Base-by-base conservation (phyloP, 2,113 vertebrate genomes). In the Hippocampus zosterae region DNA sequence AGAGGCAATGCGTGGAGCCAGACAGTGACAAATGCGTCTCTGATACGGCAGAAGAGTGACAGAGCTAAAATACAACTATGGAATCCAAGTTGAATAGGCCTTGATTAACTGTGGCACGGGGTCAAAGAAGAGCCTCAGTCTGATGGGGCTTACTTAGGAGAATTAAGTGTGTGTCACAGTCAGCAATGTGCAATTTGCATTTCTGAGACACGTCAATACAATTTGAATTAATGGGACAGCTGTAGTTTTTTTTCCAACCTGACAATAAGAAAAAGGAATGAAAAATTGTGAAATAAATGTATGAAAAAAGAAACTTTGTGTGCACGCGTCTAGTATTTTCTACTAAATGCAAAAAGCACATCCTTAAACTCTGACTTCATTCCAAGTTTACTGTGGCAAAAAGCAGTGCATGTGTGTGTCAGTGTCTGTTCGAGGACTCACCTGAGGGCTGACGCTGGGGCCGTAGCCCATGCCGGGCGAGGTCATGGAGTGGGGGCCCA, bases 401-500 rank as follows among this genome's bases (percentile, higher is more conserved):
- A 21, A 65, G 8, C 23, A 18, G 44, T 19, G 19, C 33, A 27
- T 52, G n/a, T 46, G n/a, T 0, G 3, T 41, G 19, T 68, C 50
- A 19, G 15, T 29, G 33, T 77, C 71, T 79, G 75, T 78, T 9
- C 79, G 57, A 5, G n/a, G 68, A 73, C 91, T 93, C 79, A 98
- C 97, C 96, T 99, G 97, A 0, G 97, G 96, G 88, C 95, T 98
- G 83, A 91, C 72, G 16, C 95, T 91, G 46, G 95, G 93, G 79
- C 96, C 93, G 0, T 93, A 98, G 7, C 95, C 96, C 90, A 98
- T 93, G 68, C 94, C 92, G 3, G 95, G 95, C 0, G 95, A 93
- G 73, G 92, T 94, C 94, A 98, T 96, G 25, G 96, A 94, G 91
- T 97, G 96, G 84, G 93, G 87, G 9, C 95, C 96, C 94, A 98